Evolutionary conservation across 2,888 invertebrate genomes (phyloP).

Genomic region (Dione vanillae): DNA sequence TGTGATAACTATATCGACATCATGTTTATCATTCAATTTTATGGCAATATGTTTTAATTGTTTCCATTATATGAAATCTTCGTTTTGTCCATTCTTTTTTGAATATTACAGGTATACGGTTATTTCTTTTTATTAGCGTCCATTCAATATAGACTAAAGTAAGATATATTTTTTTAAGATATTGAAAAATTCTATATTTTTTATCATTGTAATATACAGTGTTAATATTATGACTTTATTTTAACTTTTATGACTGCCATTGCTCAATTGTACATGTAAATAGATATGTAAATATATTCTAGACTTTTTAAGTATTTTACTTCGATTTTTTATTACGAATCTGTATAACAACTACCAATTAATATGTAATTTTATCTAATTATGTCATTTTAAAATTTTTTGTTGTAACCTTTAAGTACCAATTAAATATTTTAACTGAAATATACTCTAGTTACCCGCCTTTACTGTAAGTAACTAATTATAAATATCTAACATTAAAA

Average conservation of each 20-base stretch:
- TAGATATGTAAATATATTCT: constrained; percentile 33
- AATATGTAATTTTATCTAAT: too few relatives aligned
- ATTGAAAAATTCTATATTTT: background rate
- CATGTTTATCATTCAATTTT: background rate
- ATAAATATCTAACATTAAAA: background rate
- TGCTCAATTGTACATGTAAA: constrained; percentile 38
- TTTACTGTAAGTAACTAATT: background rate
- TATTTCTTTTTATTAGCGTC: background rate
- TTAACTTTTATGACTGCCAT: background rate
- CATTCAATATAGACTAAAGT: background rate
- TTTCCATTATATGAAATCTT: background rate
- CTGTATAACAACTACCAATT: background rate
- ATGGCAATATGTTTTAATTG: background rate
- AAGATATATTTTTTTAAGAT: background rate
- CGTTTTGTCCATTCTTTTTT: background rate
- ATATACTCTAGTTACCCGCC: background rate
- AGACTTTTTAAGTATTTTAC: background rate
- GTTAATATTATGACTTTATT: background rate
- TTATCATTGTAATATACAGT: background rate
- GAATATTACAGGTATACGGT: background rate
- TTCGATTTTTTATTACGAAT: background rate
- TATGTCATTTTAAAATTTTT: too few relatives aligned
- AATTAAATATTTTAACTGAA: background rate
- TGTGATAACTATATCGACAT: background rate
- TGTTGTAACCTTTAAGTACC: background rate